phyloP scores from a whole-genome alignment of 2,888 invertebrate genomes.

The Metalampra italica region DNA sequence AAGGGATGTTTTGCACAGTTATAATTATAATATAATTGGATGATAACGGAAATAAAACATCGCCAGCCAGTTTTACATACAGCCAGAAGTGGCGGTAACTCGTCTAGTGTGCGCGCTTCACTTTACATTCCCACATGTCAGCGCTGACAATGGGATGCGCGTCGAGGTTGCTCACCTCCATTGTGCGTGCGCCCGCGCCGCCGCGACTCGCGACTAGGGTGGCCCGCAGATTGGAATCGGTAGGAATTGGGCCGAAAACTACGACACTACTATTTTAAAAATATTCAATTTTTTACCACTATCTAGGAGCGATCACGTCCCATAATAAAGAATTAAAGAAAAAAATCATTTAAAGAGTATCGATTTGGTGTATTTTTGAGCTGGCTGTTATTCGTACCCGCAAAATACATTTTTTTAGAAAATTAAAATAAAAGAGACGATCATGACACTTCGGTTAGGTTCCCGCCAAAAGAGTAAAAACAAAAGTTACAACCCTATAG shows the following conservation, averaged over 20 bases:
- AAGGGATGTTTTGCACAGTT: neutral
- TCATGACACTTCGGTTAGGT: too few relatives aligned
- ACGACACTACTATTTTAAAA: too few relatives aligned
- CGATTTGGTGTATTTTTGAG: too few relatives aligned
- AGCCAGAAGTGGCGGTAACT: neutral
- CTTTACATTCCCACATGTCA: conserved; percentile 57
- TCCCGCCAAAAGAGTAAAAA: neutral
- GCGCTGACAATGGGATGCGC: conserved; percentile 55
- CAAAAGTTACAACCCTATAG: neutral
- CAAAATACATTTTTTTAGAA: too few relatives aligned
- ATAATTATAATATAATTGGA: neutral
- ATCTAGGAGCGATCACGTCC: too few relatives aligned
- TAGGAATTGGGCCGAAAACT: neutral
- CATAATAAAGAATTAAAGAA: too few relatives aligned
- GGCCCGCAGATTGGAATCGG: neutral
- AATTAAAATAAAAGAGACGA: too few relatives aligned
- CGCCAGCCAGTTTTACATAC: neutral
- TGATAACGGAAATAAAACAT: neutral
- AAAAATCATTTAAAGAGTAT: too few relatives aligned
- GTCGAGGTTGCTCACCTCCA: conserved; percentile 67
- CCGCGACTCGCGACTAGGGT: conserved; percentile 4
- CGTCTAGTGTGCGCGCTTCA: conserved; percentile 30
- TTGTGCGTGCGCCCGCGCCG: conserved; percentile 12
- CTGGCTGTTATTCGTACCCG: too few relatives aligned
- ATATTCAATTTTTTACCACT: too few relatives aligned